These are phyloP conservation scores for Lathamus discolor DNA, from an alignment of 2,113 vertebrate genomes.

Conservation along the genomic window DNA sequence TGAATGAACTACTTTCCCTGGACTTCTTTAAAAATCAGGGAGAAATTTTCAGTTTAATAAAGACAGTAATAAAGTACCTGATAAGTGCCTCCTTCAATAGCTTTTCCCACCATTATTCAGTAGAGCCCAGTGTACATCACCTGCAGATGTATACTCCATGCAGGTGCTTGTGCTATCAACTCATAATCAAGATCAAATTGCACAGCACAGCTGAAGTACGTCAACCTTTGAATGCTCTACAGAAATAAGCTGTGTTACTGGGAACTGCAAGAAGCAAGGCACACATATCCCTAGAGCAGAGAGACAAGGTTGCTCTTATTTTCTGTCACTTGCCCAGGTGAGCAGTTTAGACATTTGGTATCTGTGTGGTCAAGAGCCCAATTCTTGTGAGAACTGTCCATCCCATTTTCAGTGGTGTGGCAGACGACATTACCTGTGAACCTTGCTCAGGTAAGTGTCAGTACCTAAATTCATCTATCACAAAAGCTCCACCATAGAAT, in stretches of 20 bases:
- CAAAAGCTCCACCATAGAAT: neutral
- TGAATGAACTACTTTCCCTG: neutral
- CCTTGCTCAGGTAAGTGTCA: neutral
- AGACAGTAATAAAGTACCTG: neutral
- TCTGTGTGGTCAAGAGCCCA: neutral
- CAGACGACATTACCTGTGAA: neutral
- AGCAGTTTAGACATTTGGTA: neutral
- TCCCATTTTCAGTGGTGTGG: neutral
- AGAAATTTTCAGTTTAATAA: neutral
- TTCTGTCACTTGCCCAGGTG: neutral
- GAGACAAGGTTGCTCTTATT: neutral
- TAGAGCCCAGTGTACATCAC: neutral
- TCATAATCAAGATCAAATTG: neutral
- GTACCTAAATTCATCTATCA: neutral
- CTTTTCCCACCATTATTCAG: neutral
- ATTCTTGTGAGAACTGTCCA: neutral
- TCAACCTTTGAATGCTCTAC: neutral
- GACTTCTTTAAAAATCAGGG: neutral
- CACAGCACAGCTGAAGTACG: neutral
- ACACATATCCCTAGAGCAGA: neutral
- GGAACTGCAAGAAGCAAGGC: neutral
- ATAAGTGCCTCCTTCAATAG: neutral
- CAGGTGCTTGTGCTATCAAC: neutral
- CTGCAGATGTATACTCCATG: neutral
- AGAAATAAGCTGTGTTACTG: neutral